Evolutionary conservation across 2,888 invertebrate genomes (phyloP).

Genomic region (Coleophora deauratella): DNA sequence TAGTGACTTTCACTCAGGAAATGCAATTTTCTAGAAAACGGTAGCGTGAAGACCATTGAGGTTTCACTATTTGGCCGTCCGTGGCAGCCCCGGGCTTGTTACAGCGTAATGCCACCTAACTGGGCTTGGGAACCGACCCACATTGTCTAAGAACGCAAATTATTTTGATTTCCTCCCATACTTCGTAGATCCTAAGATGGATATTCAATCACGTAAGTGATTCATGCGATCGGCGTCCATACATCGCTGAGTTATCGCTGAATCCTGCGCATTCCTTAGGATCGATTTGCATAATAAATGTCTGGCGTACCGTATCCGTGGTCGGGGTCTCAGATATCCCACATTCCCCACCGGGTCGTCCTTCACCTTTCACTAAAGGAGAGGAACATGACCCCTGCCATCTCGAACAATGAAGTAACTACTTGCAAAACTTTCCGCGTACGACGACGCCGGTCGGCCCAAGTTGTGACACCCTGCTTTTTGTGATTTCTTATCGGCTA

Average conservation of each 20-base stretch:
- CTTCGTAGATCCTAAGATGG: not conserved
- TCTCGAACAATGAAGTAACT: slow-evolving; percentile 47
- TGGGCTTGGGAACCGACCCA: slow-evolving; percentile 49
- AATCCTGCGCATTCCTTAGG: slow-evolving; percentile 22
- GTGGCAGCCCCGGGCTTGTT: slow-evolving; percentile 26
- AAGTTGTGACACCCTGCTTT: slow-evolving; percentile 53
- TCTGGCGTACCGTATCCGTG: slow-evolving; percentile 10
- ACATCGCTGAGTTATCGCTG: slow-evolving; percentile 4
- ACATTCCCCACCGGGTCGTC: slow-evolving; percentile 38
- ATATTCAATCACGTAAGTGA: not conserved
- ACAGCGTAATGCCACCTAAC: slow-evolving; percentile 50
- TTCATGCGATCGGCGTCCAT: slow-evolving; percentile 15
- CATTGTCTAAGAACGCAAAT: slow-evolving; percentile 38
- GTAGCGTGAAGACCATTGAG: slow-evolving; percentile 57
- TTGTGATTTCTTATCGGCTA: slow-evolving; percentile 57
- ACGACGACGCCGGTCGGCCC: slow-evolving; percentile 25
- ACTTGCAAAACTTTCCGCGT: slow-evolving; percentile 57
- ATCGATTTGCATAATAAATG: slow-evolving; percentile 42
- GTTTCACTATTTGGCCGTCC: slow-evolving; percentile 62
- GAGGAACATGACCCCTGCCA: slow-evolving; percentile 45
- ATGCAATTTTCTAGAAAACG: slow-evolving; percentile 72
- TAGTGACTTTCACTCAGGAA: slow-evolving; percentile 68
- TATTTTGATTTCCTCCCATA: slow-evolving; percentile 28
- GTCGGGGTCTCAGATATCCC: slow-evolving; percentile 27
- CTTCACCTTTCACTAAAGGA: slow-evolving; percentile 62